Conservation (phyloP, 2,888 invertebrate genomes). For the Beris chalybata region DNA sequence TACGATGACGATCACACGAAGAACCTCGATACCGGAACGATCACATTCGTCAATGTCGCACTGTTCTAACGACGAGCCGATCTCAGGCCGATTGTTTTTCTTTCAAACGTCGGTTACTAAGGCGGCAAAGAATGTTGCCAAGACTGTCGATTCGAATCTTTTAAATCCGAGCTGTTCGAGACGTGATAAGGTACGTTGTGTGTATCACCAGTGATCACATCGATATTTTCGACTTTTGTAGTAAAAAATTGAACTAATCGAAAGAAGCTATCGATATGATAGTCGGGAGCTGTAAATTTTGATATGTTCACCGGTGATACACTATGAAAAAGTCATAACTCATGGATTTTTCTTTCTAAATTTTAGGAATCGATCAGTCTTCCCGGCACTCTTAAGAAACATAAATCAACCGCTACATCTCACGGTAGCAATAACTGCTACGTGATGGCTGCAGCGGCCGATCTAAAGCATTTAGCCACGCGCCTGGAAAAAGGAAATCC, state of each 20-base stretch:
- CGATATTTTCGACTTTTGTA: too few relatives aligned
- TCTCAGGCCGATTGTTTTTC: background rate
- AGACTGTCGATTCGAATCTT: slow-evolving; percentile 17
- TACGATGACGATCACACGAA: slow-evolving; percentile 27
- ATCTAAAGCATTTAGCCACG: slow-evolving; percentile 29
- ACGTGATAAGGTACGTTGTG: slow-evolving; percentile 1
- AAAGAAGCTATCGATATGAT: too few relatives aligned
- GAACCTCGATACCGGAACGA: slow-evolving; percentile 46
- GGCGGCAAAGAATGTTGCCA: background rate
- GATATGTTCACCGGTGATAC: too few relatives aligned
- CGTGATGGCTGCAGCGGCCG: slow-evolving; percentile 35
- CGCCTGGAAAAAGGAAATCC: slow-evolving; percentile 36
- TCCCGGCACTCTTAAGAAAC: slow-evolving; percentile 45
- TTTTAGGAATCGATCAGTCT: slow-evolving; percentile 40
- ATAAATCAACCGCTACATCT: slow-evolving; percentile 50
- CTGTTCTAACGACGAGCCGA: slow-evolving; percentile 47
- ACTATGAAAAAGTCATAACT: background rate
- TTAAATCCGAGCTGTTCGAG: slow-evolving; percentile 21
- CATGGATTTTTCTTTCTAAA: background rate
- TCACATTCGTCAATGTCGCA: slow-evolving; percentile 53
- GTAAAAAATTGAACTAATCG: too few relatives aligned
- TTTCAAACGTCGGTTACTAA: too few relatives aligned
- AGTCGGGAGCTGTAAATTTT: too few relatives aligned
- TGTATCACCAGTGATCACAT: background rate
- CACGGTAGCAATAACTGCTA: slow-evolving; percentile 49